Percentiles rank a stretch among this genome's conserved stretches.
These are phyloP conservation scores for Drosophila antonietae DNA, from an alignment of 2,888 invertebrate species.

Conservation along the genomic window DNA sequence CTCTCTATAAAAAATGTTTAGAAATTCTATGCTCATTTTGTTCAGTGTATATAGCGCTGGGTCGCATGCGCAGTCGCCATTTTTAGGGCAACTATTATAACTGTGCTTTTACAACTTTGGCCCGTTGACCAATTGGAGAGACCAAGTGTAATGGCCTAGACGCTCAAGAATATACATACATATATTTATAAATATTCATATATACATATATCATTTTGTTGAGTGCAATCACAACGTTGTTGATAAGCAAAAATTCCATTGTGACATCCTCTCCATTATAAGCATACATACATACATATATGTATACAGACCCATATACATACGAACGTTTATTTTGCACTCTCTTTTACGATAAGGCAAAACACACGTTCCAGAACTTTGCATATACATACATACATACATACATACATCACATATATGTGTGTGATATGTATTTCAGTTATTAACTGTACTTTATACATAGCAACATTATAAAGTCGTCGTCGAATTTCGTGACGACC, in stretches of 20 bases:
- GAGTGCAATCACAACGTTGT: conserved; percentile 6
- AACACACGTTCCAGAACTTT: conserved; percentile 41
- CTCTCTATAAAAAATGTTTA: neutral
- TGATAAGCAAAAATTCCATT: conserved; percentile 15
- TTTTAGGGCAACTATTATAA: conserved; percentile 5
- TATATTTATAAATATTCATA: neutral
- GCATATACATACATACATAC: conserved; percentile 1
- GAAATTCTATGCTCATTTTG: neutral
- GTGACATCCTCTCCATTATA: conserved; percentile 12
- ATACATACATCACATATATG: neutral
- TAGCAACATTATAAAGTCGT: conserved; percentile 3
- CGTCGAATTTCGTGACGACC: conserved; percentile 64
- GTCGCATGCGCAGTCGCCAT: conserved; percentile 13
- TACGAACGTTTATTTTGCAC: conserved; percentile 17
- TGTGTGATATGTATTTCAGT: conserved; percentile 4
- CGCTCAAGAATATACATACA: neutral
- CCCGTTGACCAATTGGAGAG: conserved; percentile 1
- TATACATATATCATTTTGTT: neutral
- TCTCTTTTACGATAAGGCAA: conserved; percentile 48
- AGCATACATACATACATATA: neutral
- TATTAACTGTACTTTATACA: conserved; percentile 34
- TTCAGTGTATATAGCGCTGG: conserved; percentile 3
- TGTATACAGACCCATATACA: neutral
- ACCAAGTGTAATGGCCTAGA: conserved; percentile 14
- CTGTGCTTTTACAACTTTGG: neutral